A percentile compares a stretch with the other conserved stretches of the same genome.
phyloP scores from a whole-genome alignment of 2,888 invertebrate genomes.

The Pollenia labialis region DNA sequence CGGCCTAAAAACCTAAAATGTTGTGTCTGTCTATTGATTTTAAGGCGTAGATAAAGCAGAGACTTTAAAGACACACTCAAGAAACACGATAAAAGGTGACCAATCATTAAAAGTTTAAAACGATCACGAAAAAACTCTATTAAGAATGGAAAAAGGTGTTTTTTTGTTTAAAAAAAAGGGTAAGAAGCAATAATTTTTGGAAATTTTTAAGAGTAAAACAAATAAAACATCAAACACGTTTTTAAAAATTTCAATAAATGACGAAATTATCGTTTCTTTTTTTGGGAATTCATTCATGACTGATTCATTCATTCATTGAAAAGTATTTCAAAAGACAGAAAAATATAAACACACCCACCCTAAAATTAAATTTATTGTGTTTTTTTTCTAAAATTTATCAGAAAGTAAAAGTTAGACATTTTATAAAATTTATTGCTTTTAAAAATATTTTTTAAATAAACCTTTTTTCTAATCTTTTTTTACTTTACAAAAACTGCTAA shows the following conservation, averaged over 20 bases:
- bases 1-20: constrained; percentile 41
- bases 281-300: no score
- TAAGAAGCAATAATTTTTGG: neutral
- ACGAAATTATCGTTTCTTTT: neutral
- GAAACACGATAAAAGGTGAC: constrained; percentile 14
- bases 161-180: neutral
- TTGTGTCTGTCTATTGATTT: constrained; percentile 1
- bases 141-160: neutral
- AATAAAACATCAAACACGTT: neutral
- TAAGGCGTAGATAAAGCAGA: neutral
- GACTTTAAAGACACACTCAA: neutral
- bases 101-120: constrained; percentile 11
- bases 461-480: no score
- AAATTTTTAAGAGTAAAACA: neutral
- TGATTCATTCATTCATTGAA: no score
- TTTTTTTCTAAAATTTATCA: neutral
- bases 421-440: neutral
- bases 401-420: neutral
- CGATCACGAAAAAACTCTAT: neutral
- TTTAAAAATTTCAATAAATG: constrained; percentile 1
- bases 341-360: no score
- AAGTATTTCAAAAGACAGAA: no score
- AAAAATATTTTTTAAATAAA: neutral
- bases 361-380: neutral
- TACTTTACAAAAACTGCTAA: no score